These are phyloP conservation scores for Petrocephalus sullivani DNA, from an alignment of 2,797 vertebrate genomes.

Conservation along the genomic window DNA sequence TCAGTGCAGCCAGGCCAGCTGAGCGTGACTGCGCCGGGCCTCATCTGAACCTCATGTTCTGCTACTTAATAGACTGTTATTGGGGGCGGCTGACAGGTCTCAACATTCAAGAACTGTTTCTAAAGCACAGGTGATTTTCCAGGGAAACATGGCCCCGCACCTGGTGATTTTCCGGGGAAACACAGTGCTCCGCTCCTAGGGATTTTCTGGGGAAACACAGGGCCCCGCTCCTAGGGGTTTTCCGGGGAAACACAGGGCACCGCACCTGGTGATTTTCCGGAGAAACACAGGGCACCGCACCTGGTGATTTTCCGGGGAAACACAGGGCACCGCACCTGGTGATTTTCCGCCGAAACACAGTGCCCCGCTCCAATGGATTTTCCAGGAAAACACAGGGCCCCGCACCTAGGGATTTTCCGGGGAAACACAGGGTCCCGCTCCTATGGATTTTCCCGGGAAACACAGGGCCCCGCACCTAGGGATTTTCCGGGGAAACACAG, in stretches of 20 bases:
- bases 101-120: neutral
- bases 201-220: no score
- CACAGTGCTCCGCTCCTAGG: no score
- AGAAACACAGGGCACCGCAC: neutral
- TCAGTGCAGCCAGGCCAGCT: neutral
- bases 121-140: neutral
- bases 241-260: neutral
- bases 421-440: no score
- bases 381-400: neutral
- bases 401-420: no score
- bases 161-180: no score
- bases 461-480: no score
- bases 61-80: neutral
- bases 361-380: no score
- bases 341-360: neutral
- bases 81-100: neutral
- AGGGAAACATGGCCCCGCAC: neutral
- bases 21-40: neutral
- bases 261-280: neutral
- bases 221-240: no score
- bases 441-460: neutral
- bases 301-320: neutral
- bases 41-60: neutral
- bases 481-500: no score
- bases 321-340: neutral